Base-by-base conservation (phyloP, 2,888 invertebrate species). In the Drymonia ruficornis region DNA sequence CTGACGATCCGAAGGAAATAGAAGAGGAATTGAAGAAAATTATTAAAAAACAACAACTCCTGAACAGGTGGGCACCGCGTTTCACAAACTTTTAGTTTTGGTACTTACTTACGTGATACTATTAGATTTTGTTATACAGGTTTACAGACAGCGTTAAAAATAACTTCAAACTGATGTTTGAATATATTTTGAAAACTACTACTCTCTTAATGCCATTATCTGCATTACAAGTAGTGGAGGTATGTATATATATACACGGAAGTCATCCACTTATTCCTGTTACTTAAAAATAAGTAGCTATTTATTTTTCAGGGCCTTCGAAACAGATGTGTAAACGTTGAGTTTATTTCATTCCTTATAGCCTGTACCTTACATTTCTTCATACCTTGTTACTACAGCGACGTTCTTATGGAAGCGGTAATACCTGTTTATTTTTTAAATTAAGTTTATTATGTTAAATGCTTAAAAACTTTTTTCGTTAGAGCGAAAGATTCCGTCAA, bases 401-500 rank as follows among this genome's bases (percentile, higher is more conserved):
- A 88, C 55, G 62, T 82, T n/a, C 72, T 91, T 5, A 81, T 86
- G 76, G 86, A 87, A 62, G 81, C 76, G 78, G 90, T 89, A 72
- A 43, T 34, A 15, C 13, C 11, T 50, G 36, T 4, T 2, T 13
- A 36, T 28, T 43, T n/a, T 28, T 28, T 28, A 28, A 28, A 7
- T 28, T 28, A 1, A 28, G 28, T 7, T 28, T n/a, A n/a, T n/a
- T n/a, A n/a, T n/a, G n/a, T n/a, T n/a, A n/a, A n/a, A n/a, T n/a
- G n/a, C n/a, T n/a, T n/a, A n/a, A n/a, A n/a, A n/a, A n/a, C n/a
- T n/a, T 31, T 49, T 13, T 31, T 53, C 67, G 56, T 11, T 52
- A 89, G 91, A 83, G 84, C 52, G 72, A 81, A 49, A 64, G 65
- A 1, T 75, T 89, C 18, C 80, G 83, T 1, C 72, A 81, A 65